Conservation (phyloP, 2,113 vertebrate species). For the Bos indicus region DNA sequence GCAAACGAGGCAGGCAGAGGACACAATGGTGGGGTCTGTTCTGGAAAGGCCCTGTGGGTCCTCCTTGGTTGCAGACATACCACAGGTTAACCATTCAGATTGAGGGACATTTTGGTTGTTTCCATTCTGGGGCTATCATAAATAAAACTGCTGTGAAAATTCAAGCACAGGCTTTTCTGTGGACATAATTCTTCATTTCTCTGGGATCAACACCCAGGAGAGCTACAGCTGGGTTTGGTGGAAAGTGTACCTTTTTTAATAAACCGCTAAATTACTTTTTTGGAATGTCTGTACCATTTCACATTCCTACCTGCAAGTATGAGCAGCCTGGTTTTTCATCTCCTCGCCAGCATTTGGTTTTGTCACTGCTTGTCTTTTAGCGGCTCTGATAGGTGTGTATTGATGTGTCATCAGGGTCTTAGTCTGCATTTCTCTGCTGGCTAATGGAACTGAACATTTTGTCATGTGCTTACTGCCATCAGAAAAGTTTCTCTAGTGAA, state of each 20-base stretch:
- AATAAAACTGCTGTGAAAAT: neutral
- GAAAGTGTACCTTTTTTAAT: neutral
- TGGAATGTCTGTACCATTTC: neutral
- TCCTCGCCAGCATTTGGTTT: neutral
- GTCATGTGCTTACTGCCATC: neutral
- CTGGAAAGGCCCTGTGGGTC: neutral
- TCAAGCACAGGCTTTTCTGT: neutral
- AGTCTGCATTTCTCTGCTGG: neutral
- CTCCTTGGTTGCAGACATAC: neutral
- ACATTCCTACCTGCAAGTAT: too few relatives aligned
- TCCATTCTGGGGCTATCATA: neutral
- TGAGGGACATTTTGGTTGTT: neutral
- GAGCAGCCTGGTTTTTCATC: too few relatives aligned
- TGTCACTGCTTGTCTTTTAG: neutral
- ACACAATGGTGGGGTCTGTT: neutral
- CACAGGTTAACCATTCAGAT: neutral
- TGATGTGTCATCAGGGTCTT: neutral
- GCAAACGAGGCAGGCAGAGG: neutral
- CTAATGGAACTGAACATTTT: neutral
- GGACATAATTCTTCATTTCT: neutral
- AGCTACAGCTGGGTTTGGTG: too few relatives aligned
- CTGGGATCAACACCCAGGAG: neutral
- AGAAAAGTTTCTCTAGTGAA: neutral
- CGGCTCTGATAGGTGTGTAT: neutral
- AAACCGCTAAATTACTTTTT: neutral